Conservation (phyloP, 2,113 vertebrate species). For the Centrocercus urophasianus region DNA sequence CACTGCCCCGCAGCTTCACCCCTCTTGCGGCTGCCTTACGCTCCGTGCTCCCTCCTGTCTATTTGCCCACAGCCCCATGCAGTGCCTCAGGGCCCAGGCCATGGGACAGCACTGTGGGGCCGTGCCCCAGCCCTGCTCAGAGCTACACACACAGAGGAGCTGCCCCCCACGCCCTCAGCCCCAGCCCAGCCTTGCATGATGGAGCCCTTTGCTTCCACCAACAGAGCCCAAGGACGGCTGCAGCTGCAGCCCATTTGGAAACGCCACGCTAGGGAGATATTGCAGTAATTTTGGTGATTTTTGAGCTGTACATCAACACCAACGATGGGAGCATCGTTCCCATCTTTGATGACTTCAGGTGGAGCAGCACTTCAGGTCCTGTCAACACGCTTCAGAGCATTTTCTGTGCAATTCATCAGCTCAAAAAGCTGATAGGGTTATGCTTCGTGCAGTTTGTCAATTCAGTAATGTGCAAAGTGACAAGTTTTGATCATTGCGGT, state of each 20-base stretch:
- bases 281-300: neutral
- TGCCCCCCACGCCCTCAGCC: neutral
- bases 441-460: neutral
- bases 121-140: neutral
- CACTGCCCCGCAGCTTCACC: neutral
- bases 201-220: neutral
- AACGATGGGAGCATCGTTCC: neutral
- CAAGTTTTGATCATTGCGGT: neutral
- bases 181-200: neutral
- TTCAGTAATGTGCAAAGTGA: neutral
- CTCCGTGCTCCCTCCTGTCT: accelerated
- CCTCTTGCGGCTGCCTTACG: accelerated
- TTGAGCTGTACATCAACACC: neutral
- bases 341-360: no score
- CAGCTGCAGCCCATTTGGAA: neutral
- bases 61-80: neutral
- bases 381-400: neutral
- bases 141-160: no score
- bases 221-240: neutral
- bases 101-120: accelerated
- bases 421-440: neutral
- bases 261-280: accelerated
- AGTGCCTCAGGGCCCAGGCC: neutral
- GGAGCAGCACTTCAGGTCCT: no score
- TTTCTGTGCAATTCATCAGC: neutral